A percentile compares a stretch with the other conserved stretches of the same genome.
Conservation (phyloP, 2,113 vertebrate genomes). For the Sprattus sprattus region DNA sequence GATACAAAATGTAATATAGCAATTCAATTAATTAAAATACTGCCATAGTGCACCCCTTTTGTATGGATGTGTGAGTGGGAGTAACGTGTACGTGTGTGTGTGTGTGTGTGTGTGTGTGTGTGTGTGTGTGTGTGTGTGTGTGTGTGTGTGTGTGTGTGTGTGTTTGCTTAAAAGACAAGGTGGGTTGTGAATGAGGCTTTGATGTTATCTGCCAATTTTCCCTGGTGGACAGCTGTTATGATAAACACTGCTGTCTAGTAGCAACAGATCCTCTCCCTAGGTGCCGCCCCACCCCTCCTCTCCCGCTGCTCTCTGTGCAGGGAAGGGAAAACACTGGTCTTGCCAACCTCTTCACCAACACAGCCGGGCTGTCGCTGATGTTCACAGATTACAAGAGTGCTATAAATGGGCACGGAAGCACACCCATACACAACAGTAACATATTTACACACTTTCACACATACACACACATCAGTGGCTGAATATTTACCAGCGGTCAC, state of each 20-base stretch:
- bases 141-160: slow-evolving; percentile 20
- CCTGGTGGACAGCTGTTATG: slow-evolving; percentile 72
- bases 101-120: slow-evolving; percentile 8
- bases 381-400: not conserved
- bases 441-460: not conserved
- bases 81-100: slow-evolving; percentile 3
- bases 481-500: not conserved
- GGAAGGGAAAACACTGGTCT: slow-evolving; percentile 69
- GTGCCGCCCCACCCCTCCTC: slow-evolving; percentile 56
- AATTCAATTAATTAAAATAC: not conserved
- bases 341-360: slow-evolving; percentile 40
- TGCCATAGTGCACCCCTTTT: not conserved
- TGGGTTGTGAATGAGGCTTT: slow-evolving; percentile 64
- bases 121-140: slow-evolving; percentile 28
- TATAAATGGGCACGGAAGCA: not conserved
- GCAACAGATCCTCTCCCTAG: slow-evolving; percentile 66
- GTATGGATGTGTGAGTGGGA: not conserved
- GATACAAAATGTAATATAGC: not conserved
- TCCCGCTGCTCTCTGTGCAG: slow-evolving; percentile 40
- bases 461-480: not conserved
- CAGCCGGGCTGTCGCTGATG: not conserved
- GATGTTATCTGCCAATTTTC: slow-evolving; percentile 69
- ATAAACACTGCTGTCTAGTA: slow-evolving; percentile 69
- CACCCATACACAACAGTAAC: not conserved
- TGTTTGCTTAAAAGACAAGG: slow-evolving; percentile 55